Base-by-base conservation (phyloP, 2,797 vertebrate species). In the Trematomus bernacchii region DNA sequence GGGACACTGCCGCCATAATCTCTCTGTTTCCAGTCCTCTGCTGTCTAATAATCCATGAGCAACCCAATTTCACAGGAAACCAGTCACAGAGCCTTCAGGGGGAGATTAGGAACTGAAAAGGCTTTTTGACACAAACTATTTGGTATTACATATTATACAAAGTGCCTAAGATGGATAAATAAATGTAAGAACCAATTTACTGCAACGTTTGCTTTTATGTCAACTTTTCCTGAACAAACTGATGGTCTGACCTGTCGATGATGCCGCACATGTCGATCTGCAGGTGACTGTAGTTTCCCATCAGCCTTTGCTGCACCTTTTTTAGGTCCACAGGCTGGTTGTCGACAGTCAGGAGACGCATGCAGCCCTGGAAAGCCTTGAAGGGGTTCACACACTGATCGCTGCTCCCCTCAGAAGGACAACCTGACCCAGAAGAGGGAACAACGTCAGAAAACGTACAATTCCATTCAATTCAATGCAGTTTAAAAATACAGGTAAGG, bases 201-300 rank as follows among this genome's bases (percentile, higher is more conserved):
- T 57, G 19, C 33, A 44, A 1, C 13, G n/a, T 43, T 21, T 21
- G 18, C 37, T 43, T 37, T 37, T 5, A 8, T 6, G 9, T 53
- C 16, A 19, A 12, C 48, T 5, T 55, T 6, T 3, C 19, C 10
- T 61, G 1, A 13, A 16, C 40, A 21, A 7, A 18, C 33, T 1
- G 2, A 7, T 47, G 10, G 14, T 42, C 76, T 71, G 23, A 98
- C 97, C 98, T 97, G 93, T 99, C 97, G 42, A 93, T 95, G 85
- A 99, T 97, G 61, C 96, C 96, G 68, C 98, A 99, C 62, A 96
- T 92, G 90, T 98, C 97, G 82, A 98, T 94, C 80, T 96, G 97
- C 76, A 99, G 94, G 72, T 96, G 93, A 64, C 95, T 97, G 94
- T 97, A 98, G 94, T 97, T 96, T 64, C 96, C 97, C 3, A 96